A percentile compares a stretch with the other conserved stretches of the same genome.
phyloP scores from a whole-genome alignment of 2,888 invertebrate genomes.

The Archaeoteleia sp. region DNA sequence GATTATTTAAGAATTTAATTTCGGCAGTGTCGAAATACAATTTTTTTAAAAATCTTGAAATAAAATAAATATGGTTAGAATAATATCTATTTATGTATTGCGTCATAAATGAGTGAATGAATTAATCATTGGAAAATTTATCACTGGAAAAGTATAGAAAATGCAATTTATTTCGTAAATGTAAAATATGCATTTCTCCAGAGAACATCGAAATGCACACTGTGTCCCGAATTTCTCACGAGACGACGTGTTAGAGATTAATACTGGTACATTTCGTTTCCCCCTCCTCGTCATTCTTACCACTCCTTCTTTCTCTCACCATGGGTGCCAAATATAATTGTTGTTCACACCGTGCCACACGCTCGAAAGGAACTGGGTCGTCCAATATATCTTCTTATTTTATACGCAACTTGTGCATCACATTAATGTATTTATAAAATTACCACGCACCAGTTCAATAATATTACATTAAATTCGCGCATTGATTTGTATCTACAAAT shows the following conservation, averaged over 20 bases:
- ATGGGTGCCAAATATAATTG: slow-evolving; percentile 59
- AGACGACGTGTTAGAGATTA: slow-evolving; percentile 58
- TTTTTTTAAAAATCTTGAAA: too few relatives aligned
- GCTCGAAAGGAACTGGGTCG: slow-evolving; percentile 49
- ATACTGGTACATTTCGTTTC: slow-evolving; percentile 57
- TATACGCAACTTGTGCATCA: slow-evolving; percentile 12
- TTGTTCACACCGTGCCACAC: slow-evolving; percentile 38
- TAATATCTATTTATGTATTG: too few relatives aligned
- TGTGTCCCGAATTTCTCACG: slow-evolving; percentile 65
- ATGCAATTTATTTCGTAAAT: not conserved
- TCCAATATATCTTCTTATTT: slow-evolving; percentile 36
- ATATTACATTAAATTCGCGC: slow-evolving; percentile 7
- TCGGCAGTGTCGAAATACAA: too few relatives aligned
- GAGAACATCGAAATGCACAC: slow-evolving; percentile 25
- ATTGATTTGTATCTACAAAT: too few relatives aligned
- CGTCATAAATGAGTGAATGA: too few relatives aligned
- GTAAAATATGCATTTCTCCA: slow-evolving; percentile 26
- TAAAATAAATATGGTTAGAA: too few relatives aligned
- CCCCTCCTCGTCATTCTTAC: slow-evolving; percentile 19
- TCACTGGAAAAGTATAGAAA: too few relatives aligned
- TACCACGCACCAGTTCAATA: not conserved
- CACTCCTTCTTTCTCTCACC: slow-evolving; percentile 43
- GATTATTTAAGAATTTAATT: too few relatives aligned
- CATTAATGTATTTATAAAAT: slow-evolving; percentile 18
- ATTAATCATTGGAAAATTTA: too few relatives aligned